Base-by-base conservation (phyloP, 2,888 invertebrate genomes). In the Meiosimyza decipiens region DNA sequence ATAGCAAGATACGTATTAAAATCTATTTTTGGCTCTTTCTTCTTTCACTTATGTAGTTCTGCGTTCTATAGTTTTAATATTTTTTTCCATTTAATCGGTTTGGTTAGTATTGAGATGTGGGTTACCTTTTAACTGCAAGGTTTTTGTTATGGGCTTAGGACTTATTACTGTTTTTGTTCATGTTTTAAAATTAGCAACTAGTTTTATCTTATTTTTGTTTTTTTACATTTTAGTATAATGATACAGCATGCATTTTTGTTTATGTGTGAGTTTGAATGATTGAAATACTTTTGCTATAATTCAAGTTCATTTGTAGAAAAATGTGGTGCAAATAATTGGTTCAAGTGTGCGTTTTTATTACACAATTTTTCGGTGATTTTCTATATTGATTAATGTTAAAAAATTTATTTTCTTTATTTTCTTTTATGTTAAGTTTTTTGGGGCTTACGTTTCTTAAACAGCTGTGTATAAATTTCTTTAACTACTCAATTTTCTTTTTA, bases 1-100 rank as follows among this genome's bases (percentile, higher is more conserved):
- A 79, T 72, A 59, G 71, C 54, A 54, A 72, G 65, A 72, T 72
- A 76, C 79, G 79, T 77, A 63, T 74, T 76, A 65, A 77, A 73
- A 72, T 75, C 69, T 69, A 64, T 74, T 71, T 78, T 70, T 75
- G 74, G 70, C 77, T 76, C 71, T 75, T 40, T 9, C 40, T 9
- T 6, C 40, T 40, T 40, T 40, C 40, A 40, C 28, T 3, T 28
- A 28, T 28, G 4, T 28, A 28, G 28, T 28, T 28, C 4, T 28
- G 28, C 28, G 28, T 28, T 28, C 28, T 28, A 40, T 40, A 40
- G 40, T 40, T 40, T 40, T 40, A 40, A 1, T 9, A 40, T 40
- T 9, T 40, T 40, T 40, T 40, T 40, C 1, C 40, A 9, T 40
- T 40, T 40, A 40, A 9, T 9, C 40, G 40, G 40, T 40, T 40